Percentiles rank a stretch among this genome's conserved stretches.
phyloP scores from a whole-genome alignment of 2,113 vertebrate genomes.

The Gyps fulvus region DNA sequence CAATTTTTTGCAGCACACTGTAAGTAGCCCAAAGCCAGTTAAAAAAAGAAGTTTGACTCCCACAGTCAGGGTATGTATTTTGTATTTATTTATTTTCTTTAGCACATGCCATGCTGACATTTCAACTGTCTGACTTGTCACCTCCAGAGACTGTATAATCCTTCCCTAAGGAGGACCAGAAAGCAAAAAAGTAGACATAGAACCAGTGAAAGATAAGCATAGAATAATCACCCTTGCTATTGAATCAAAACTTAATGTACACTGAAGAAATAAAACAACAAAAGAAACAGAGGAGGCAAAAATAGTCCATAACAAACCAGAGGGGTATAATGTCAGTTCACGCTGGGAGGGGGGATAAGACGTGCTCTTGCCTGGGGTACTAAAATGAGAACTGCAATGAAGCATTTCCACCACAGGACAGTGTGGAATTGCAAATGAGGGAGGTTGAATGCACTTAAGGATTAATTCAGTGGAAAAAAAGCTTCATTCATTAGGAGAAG shows the following conservation, averaged over 20 bases:
- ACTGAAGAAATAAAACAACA: background rate
- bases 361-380: background rate
- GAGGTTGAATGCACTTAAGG: background rate
- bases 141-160: background rate
- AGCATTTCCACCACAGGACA: background rate
- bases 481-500: background rate
- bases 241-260: background rate
- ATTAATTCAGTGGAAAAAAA: background rate
- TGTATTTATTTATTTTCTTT: slow-evolving; percentile 25
- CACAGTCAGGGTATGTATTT: background rate
- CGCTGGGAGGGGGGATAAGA: background rate
- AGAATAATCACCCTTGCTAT: background rate
- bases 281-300: background rate
- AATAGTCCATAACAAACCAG: background rate
- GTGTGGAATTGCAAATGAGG: background rate
- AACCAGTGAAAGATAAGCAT: slow-evolving; percentile 3
- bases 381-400: background rate
- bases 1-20: background rate
- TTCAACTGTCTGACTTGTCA: background rate
- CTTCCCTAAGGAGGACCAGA: background rate
- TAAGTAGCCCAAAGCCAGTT: background rate
- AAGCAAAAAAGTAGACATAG: background rate
- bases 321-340: background rate
- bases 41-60: background rate
- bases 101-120: background rate